Conservation (phyloP, 2,113 vertebrate species). For the Myotis yumanensis region DNA sequence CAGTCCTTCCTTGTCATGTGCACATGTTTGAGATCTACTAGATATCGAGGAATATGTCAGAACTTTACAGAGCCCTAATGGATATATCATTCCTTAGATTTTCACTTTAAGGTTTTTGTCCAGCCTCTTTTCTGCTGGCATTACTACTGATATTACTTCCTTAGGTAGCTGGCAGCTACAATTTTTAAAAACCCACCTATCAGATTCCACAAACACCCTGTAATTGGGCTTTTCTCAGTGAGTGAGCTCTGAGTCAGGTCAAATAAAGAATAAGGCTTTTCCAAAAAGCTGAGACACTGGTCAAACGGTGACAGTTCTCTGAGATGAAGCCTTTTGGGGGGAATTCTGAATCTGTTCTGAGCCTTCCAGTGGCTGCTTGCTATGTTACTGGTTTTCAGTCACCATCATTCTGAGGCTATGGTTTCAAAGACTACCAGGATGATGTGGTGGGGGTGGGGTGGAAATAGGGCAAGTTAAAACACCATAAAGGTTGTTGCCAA, state of each 20-base stretch:
- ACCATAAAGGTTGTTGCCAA: neutral
- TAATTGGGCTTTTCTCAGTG: neutral
- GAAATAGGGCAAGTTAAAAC: neutral
- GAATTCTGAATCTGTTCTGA: neutral
- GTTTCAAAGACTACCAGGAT: neutral
- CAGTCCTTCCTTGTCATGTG: neutral
- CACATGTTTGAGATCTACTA: neutral
- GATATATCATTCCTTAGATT: neutral
- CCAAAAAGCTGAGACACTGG: neutral
- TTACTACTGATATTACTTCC: neutral
- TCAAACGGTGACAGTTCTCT: neutral
- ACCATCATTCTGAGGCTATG: neutral
- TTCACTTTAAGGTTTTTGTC: neutral
- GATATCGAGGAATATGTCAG: neutral
- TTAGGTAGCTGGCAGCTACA: neutral
- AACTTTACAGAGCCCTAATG: neutral
- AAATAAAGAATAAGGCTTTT: neutral
- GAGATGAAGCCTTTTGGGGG: neutral
- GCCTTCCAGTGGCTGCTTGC: neutral
- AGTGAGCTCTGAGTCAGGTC: neutral
- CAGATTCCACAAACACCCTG: neutral
- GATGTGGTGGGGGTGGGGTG: neutral
- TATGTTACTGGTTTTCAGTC: neutral
- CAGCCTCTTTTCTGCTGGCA: neutral
- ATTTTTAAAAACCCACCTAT: neutral